Conservation (phyloP, 2,888 invertebrate genomes). For the Scaptomyza parva region DNA sequence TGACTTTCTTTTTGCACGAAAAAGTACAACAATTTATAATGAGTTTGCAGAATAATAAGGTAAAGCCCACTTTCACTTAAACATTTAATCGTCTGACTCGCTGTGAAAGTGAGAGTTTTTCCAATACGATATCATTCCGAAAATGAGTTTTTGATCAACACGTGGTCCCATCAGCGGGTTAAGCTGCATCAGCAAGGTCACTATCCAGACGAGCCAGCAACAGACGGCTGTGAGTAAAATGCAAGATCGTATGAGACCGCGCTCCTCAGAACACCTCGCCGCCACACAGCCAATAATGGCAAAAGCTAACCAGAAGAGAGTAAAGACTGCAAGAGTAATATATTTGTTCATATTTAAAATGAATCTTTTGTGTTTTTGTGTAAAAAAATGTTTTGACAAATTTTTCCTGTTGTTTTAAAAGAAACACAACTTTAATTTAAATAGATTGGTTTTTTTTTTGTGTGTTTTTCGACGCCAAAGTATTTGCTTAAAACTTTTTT, state of each 20-base stretch:
- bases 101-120: conserved; percentile 32
- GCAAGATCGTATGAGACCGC: conserved; percentile 51
- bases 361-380: conserved; percentile 14
- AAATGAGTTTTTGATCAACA: conserved; percentile 31
- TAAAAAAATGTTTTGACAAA: conserved; percentile 51
- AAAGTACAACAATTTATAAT: background rate
- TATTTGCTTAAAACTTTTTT: conserved; percentile 46
- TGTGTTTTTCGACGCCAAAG: conserved; percentile 9
- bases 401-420: conserved; percentile 25
- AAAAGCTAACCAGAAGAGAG: conserved; percentile 52
- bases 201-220: conserved; percentile 67
- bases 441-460: conserved; percentile 12
- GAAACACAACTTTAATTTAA: background rate
- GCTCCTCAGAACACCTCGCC: conserved; percentile 39
- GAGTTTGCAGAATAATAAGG: background rate
- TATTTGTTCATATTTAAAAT: conserved; percentile 44
- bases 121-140: conserved; percentile 62
- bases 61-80: background rate
- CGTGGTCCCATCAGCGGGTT: conserved; percentile 62
- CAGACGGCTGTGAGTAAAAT: conserved; percentile 57
- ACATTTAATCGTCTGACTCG: no score
- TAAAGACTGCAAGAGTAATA: conserved; percentile 10
- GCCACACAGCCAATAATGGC: conserved; percentile 28
- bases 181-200: conserved; percentile 68
- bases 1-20: background rate